Base-by-base conservation (phyloP, 2,113 vertebrate genomes). In the Elaphurus davidianus region DNA sequence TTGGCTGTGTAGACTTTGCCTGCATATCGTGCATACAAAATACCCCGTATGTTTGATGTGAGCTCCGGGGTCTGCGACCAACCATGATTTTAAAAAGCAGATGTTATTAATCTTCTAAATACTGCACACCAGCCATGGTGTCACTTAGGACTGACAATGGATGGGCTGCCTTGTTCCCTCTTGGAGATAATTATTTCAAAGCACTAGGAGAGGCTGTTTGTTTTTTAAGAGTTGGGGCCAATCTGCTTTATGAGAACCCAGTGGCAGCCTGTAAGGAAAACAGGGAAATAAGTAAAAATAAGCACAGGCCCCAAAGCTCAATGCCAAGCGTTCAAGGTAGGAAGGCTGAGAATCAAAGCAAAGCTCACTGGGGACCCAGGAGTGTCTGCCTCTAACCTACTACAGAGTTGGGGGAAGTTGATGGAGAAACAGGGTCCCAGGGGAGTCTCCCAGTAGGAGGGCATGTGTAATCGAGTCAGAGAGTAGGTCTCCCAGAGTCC, bases 81-180 rank as follows among this genome's bases (percentile, higher is more conserved):
- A 98, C 98, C 96, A 59, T 98, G 98, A 98, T 98, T 99, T 52
- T 0, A 95, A 98, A 98, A 99, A 99, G 97, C 99, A 99, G 99
- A 99, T 99, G 99, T 98, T 98, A 97, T 98, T 98, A 97, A 98
- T 99, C 98, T 99, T 99, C 98, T 97, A 97, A 98, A 97, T 96
- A 94, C 98, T 98, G 95, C 93, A 95, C 96, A 93, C 95, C 98
- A 98, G 98, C 98, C 96, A 98, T 98, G 93, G 98, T 98, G 98
- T 98, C 98, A 97, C 96, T 98, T 97, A 92, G 98, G 97, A 97
- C 98, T 99, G 98, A 98, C 98, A 98, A 86, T 0, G 3, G 93
- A 96, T 97, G 92, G 60, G 92, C 92, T 52, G 98, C 97, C 98
- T 98, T 78, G 45, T 92, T 98, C 90, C 96, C 84, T 97, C 98